Evolutionary conservation across 2,113 vertebrate species (phyloP), one percentile per base, ranked within the genome.

Genomic region (Dipodomys spectabilis): DNA sequence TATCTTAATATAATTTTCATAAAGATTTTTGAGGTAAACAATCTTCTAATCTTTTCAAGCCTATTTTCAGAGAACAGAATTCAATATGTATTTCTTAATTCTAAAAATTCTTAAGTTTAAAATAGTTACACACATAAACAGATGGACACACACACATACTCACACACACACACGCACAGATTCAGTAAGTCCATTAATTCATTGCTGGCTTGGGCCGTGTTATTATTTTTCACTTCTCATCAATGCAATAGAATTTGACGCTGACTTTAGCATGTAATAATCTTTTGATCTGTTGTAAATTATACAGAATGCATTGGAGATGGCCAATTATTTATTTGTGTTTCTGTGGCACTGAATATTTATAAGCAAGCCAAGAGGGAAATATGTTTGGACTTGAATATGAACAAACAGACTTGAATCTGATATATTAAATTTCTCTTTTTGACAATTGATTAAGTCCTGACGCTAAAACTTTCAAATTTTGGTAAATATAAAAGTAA

Each of bases 1-100:
- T 78, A 93, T 96, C 96, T 95, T 84, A 94, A 86, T 86, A 79
- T 68, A 91, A 57, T 93, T 95, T 97, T 95, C 88, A 97, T 77
- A 74, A 93, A 39, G 35, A 95, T 79, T 80, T 80, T 96, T 68
- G 15, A 93, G 89, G 18, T 84, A 93, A 62, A 86, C 73, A 94
- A 65, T 7, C 74, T 78, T 95, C 83, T 62, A 86, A 91, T 84
- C 15, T 81, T 93, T 85, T n/a, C 20, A 88, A 45, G 74, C 57
- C 69, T 87, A 85, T 88, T 92, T 53, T 2, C 69, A 44, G 68
- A 69, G 13, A 16, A 72, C 2, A 91, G 45, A 82, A 71, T 15
- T 90, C 35, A 87, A 57, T 67, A 45, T 6, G 3, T 72, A 94
- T 71, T 82, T 57, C 28, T 72, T 81, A 23, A 64, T 1, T 49